These are phyloP conservation scores for Thymelicus sylvestris DNA, from an alignment of 2,888 invertebrate genomes.

Conservation along the genomic window DNA sequence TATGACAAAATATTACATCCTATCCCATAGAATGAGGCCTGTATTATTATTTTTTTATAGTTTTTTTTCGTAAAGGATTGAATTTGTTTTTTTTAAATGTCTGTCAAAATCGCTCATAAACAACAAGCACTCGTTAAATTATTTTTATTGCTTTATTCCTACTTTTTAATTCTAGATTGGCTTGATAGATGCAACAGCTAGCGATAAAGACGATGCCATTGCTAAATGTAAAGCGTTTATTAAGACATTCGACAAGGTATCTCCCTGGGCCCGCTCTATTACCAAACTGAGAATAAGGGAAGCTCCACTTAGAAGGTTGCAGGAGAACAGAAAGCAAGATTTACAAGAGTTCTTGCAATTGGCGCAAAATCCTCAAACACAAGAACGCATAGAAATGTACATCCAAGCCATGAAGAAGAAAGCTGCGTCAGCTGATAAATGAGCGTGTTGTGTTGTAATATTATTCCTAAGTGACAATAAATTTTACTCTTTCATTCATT, in stretches of 20 bases:
- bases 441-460: not conserved
- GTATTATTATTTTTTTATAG: no score
- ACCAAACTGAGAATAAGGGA: slow-evolving; percentile 84
- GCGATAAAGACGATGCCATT: slow-evolving; percentile 88
- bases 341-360: slow-evolving; percentile 85
- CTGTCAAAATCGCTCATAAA: not conserved
- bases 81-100: no score
- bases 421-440: slow-evolving; percentile 68
- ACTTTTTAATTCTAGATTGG: slow-evolving; percentile 77
- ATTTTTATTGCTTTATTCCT: no score
- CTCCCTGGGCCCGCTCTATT: slow-evolving; percentile 83
- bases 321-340: slow-evolving; percentile 86
- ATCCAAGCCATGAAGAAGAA: slow-evolving; percentile 88
- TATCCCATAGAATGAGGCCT: no score
- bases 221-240: slow-evolving; percentile 88
- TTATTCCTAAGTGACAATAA: no score
- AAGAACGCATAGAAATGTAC: slow-evolving; percentile 89
- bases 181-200: slow-evolving; percentile 90
- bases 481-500: no score
- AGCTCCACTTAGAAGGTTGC: slow-evolving; percentile 78
- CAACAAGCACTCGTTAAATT: no score
- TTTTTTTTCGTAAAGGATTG: no score
- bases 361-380: slow-evolving; percentile 87
- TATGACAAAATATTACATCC: no score
- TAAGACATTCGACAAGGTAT: slow-evolving; percentile 86